Evolutionary conservation across 1,140 invertebrate genomes (phyloP).

Genomic region (Bombus cullumanus): DNA sequence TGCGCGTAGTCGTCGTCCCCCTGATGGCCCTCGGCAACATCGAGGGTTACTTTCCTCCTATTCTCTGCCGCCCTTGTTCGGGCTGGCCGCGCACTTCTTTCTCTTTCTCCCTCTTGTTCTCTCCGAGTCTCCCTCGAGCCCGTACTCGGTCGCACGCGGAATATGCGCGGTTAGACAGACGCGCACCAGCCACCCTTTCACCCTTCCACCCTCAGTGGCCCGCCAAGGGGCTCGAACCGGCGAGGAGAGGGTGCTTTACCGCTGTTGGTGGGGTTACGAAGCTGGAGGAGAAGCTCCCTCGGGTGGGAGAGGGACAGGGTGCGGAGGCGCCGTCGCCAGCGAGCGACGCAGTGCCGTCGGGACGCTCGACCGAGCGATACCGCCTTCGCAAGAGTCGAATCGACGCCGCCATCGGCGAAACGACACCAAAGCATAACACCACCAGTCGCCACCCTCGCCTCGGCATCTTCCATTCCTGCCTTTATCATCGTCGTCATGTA

Average conservation of each 20-base stretch:
- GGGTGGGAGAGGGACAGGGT: constrained; percentile 70
- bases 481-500: neutral
- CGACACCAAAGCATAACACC: neutral
- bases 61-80: constrained; percentile 62
- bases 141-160: constrained; percentile 13
- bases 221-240: neutral
- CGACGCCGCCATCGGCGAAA: constrained; percentile 10
- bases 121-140: neutral
- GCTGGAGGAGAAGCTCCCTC: constrained; percentile 64
- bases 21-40: constrained; percentile 76
- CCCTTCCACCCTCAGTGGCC: neutral
- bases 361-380: constrained; percentile 78
- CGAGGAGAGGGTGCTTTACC: constrained; percentile 4
- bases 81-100: constrained; percentile 9
- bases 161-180: constrained; percentile 37
- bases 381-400: constrained; percentile 40
- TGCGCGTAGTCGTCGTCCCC: constrained; percentile 46
- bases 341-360: constrained; percentile 82
- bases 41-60: constrained; percentile 76
- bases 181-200: constrained; percentile 24
- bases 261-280: constrained; percentile 1
- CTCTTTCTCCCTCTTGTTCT: neutral
- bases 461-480: neutral
- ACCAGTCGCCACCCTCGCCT: neutral
- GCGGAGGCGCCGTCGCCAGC: constrained; percentile 76